A percentile compares a stretch with the other conserved stretches of the same genome.
These are phyloP conservation scores for Chrysogorgia sp. DNA, from an alignment of 92 coral and sea anemone species.

Conservation along the genomic window DNA sequence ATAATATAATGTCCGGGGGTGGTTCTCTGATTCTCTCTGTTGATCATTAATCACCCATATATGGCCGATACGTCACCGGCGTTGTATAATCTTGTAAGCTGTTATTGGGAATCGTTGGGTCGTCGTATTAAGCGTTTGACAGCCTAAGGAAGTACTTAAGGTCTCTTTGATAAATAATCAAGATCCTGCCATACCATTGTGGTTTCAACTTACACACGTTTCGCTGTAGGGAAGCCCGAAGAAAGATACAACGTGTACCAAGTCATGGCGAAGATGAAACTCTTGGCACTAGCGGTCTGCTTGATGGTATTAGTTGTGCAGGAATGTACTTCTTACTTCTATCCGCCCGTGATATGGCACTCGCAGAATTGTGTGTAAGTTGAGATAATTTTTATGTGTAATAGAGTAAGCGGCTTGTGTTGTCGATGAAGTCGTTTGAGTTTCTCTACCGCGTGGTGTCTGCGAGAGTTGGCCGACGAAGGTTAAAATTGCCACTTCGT, in stretches of 20 bases:
- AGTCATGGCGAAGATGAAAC: constrained; percentile 20
- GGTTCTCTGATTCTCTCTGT: not conserved
- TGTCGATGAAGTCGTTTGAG: not conserved
- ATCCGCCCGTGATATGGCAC: constrained; percentile 82
- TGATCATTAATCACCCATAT: constrained; percentile 12
- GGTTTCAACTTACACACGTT: not conserved
- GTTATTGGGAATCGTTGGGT: not conserved
- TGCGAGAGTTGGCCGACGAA: not conserved
- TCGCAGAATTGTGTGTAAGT: constrained; percentile 85
- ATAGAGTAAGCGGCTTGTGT: not conserved
- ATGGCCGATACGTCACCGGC: constrained; percentile 1
- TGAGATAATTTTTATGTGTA: not conserved
- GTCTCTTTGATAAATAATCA: constrained; percentile 8
- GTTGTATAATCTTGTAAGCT: constrained; percentile 20
- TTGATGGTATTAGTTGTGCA: not conserved
- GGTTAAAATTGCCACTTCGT: not conserved
- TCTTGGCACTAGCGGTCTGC: not conserved
- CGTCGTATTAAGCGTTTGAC: constrained; percentile 1
- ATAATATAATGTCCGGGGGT: constrained; percentile 11
- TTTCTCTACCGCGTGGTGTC: too few species aligned
- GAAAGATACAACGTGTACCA: too few species aligned
- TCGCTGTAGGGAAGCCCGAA: not conserved
- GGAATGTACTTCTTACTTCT: constrained; percentile 22
- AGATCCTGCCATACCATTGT: not conserved
- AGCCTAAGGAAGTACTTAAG: constrained; percentile 26